phyloP scores from a whole-genome alignment of 1,140 invertebrate species.

The Calephelis nemesis region DNA sequence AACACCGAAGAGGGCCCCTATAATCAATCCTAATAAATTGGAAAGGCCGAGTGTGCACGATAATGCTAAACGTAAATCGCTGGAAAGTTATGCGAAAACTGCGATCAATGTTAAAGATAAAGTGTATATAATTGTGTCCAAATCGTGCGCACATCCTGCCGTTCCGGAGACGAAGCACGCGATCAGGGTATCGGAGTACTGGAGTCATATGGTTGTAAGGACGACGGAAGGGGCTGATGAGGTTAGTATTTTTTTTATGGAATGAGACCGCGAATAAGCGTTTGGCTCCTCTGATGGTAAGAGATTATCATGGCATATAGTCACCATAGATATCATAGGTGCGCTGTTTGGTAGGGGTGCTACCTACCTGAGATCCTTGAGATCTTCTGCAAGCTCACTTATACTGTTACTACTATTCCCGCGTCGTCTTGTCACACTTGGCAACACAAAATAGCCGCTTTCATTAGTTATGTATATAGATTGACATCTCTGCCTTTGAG shows the following conservation, averaged over 20 bases:
- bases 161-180: conserved; percentile 80
- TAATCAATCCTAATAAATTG: background rate
- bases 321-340: too few relatives aligned
- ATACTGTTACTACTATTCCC: too few relatives aligned
- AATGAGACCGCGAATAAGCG: too few relatives aligned
- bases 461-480: too few relatives aligned
- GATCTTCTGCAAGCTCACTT: too few relatives aligned
- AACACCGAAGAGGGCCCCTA: background rate
- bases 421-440: too few relatives aligned
- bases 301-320: background rate
- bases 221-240: conserved; percentile 82
- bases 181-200: conserved; percentile 88
- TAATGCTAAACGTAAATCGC: conserved; percentile 48
- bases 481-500: too few relatives aligned
- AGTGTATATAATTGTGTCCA: conserved; percentile 80
- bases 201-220: conserved; percentile 92
- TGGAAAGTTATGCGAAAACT: conserved; percentile 34
- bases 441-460: too few relatives aligned
- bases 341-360: too few relatives aligned
- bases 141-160: conserved; percentile 81
- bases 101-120: conserved; percentile 33
- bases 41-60: conserved; percentile 46
- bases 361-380: too few relatives aligned
- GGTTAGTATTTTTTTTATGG: conserved; percentile 49
- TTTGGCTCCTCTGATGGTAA: too few relatives aligned